These are phyloP conservation scores for Dicycla oo DNA, from an alignment of 2,888 invertebrate genomes.

Conservation along the genomic window DNA sequence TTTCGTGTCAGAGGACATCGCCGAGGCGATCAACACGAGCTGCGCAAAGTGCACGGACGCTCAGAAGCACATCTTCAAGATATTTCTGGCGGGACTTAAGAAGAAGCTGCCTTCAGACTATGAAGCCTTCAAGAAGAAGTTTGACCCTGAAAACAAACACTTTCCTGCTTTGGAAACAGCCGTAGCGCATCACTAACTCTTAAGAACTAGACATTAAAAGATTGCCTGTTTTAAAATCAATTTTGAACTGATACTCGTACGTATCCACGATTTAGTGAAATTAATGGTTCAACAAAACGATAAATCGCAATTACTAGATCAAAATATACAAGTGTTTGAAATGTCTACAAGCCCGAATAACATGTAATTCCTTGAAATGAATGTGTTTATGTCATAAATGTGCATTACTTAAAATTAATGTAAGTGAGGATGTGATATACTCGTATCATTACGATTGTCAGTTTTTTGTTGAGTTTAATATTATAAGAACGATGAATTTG, in stretches of 20 bases:
- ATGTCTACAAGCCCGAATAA: neutral
- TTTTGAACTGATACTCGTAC: no score
- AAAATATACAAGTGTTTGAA: neutral
- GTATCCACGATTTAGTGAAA: neutral
- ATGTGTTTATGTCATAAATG: neutral
- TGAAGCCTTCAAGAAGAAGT: slow-evolving; percentile 86
- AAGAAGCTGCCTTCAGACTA: slow-evolving; percentile 86
- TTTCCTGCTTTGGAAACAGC: slow-evolving; percentile 74
- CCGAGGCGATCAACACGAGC: slow-evolving; percentile 91
- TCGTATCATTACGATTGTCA: neutral
- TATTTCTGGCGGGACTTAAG: slow-evolving; percentile 89
- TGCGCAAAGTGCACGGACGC: slow-evolving; percentile 92
- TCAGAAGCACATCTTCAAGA: slow-evolving; percentile 91
- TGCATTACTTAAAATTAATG: neutral
- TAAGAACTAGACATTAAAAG: slow-evolving; percentile 34
- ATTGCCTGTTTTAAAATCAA: neutral
- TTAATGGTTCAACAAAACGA: neutral
- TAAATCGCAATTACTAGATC: no score
- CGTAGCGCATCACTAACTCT: slow-evolving; percentile 68
- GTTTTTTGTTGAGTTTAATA: slow-evolving; percentile 14
- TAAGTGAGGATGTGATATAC: slow-evolving; percentile 1
- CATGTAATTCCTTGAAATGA: neutral
- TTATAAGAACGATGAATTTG: neutral
- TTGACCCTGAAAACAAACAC: slow-evolving; percentile 91
- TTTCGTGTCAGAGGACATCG: slow-evolving; percentile 89